Percentiles rank a stretch among this genome's conserved stretches.
phyloP scores from a whole-genome alignment of 2,113 vertebrate genomes.

The Melanerpes aurifrons region DNA sequence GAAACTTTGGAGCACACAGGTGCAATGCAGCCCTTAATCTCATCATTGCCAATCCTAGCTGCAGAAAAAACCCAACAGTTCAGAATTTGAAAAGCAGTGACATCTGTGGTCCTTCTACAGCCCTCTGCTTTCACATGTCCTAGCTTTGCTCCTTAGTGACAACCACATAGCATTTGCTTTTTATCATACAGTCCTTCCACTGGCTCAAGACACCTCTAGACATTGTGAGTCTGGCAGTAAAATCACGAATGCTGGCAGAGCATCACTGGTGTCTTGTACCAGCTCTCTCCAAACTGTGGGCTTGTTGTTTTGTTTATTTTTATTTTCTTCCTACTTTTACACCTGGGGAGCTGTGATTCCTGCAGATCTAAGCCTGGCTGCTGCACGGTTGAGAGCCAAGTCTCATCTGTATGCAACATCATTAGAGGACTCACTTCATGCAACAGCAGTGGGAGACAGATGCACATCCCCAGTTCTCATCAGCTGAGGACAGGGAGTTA shows the following conservation, averaged over 20 bases:
- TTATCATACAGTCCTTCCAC: not conserved
- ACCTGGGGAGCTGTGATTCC: conserved; percentile 4
- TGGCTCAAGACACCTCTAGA: not conserved
- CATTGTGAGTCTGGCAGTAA: not conserved
- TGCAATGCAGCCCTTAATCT: not conserved
- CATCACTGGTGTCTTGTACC: not conserved
- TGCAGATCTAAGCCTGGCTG: not conserved
- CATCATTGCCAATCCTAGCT: not conserved
- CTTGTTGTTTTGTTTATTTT: not conserved
- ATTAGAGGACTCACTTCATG: not conserved
- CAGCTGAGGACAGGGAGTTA: not conserved
- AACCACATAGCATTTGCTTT: accelerated
- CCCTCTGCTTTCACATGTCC: not conserved
- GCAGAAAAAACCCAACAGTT: not conserved
- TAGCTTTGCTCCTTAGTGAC: not conserved
- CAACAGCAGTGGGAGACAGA: not conserved
- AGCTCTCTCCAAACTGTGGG: not conserved
- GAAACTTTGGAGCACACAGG: conserved; percentile 23
- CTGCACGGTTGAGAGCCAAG: accelerated
- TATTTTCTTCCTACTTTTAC: not conserved
- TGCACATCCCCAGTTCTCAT: not conserved
- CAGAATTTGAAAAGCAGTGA: not conserved
- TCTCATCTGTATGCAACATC: not conserved
- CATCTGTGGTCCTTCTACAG: not conserved
- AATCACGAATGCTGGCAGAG: not conserved